Percentiles rank a stretch among this genome's conserved stretches.
These are phyloP conservation scores for Lepidochrysops patricia DNA, from an alignment of 2,888 invertebrate genomes.

Conservation along the genomic window DNA sequence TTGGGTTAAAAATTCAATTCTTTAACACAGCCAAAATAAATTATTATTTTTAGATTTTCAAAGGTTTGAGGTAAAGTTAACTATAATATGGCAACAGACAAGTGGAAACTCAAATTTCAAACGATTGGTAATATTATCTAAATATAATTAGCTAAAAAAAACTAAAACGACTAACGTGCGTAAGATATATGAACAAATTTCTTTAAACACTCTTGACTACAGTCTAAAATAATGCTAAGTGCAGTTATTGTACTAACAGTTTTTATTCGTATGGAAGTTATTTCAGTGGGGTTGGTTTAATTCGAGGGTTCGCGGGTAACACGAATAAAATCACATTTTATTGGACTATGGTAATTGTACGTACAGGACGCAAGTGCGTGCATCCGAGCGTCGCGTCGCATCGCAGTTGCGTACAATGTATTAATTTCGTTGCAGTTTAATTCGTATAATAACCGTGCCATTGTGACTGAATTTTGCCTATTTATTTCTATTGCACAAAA, in stretches of 20 bases:
- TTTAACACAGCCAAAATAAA: constrained; percentile 20
- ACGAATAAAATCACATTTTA: constrained; percentile 2
- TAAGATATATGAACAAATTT: constrained; percentile 14
- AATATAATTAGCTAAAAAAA: constrained; percentile 44
- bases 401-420: neutral
- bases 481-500: neutral
- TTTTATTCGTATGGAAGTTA: constrained; percentile 40
- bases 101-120: constrained; percentile 30
- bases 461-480: neutral
- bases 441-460: neutral
- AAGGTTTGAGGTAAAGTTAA: constrained; percentile 56
- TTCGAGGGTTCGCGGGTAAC: constrained; percentile 22
- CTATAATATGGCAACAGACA: constrained; percentile 65
- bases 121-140: constrained; percentile 30
- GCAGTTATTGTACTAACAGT: constrained; percentile 61
- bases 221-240: constrained; percentile 37
- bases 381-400: neutral
- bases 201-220: constrained; percentile 36
- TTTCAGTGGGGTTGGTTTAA: constrained; percentile 37
- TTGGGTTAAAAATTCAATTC: constrained; percentile 13
- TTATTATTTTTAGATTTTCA: neutral
- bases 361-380: neutral
- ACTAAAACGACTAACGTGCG: constrained; percentile 27
- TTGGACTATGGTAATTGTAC: constrained; percentile 2
- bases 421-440: neutral